Evolutionary conservation across 2,113 vertebrate genomes (phyloP), one percentile per base, ranked within the genome.

Genomic region (Coptodon bakossiorum): DNA sequence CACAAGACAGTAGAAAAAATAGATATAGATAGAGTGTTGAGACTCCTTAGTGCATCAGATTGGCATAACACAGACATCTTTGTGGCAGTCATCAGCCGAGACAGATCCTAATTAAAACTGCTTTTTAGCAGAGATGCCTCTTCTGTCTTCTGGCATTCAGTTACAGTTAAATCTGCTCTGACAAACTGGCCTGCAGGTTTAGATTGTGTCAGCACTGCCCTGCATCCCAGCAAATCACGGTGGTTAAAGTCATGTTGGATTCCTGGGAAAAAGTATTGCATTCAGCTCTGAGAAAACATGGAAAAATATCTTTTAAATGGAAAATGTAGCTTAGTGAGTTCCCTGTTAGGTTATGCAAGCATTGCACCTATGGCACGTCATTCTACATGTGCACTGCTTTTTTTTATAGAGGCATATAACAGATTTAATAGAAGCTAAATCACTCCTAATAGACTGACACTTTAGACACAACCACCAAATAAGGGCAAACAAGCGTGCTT

Each of bases 61-160:
- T 36, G 31, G 11, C 17, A 13, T 29, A 52, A 52, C 1, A 34
- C 9, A 48, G 71, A 78, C 27, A 52, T 31, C 79, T 83, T 9
- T 36, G 81, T 66, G 29, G 27, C 36, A 2, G 50, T 66, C 12
- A 56, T 86, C 40, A 11, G 5, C 22, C 7, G 48, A 1, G 84
- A 80, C 81, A 83, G 66, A 79, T 85, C 24, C 56, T 86, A 87
- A 92, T 80, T 85, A 86, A 85, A 84, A 43, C 79, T 8, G 59
- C 34, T 85, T 63, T 78, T 82, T 17, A 2, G 36, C 61, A 56
- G 40, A n/a, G 38, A 86, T 84, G 90, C 78, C 45, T 88, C 84
- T 43, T 24, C n/a, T 43, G 0, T 22, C 66, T 71, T 43, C 80
- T 73, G 59, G 52, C 80, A 1, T 57, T 45, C 82, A 22, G 50